phyloP scores from a whole-genome alignment of 2,797 vertebrate genomes.

The Buceros bicornis region DNA sequence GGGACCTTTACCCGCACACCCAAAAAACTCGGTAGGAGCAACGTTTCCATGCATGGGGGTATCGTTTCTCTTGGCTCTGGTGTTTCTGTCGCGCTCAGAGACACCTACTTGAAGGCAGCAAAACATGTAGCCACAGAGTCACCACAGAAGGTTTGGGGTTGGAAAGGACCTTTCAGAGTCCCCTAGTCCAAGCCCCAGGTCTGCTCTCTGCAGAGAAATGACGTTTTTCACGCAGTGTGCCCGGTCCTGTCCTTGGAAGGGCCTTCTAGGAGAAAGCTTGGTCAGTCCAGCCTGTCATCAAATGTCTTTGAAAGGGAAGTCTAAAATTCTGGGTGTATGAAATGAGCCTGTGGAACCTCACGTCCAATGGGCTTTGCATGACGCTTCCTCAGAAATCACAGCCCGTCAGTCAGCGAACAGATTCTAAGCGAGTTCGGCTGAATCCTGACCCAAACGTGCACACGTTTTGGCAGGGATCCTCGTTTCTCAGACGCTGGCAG shows the following conservation, averaged over 20 bases:
- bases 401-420: neutral
- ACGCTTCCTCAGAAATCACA: neutral
- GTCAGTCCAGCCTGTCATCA: too few relatives aligned
- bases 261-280: neutral
- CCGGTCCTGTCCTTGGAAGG: neutral
- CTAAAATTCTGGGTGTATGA: neutral
- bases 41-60: neutral
- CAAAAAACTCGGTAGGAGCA: constrained; percentile 91
- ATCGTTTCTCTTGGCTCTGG: neutral
- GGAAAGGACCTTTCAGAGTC: neutral
- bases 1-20: constrained; percentile 93
- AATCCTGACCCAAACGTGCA: neutral
- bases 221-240: neutral
- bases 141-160: neutral
- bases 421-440: too few relatives aligned
- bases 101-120: neutral
- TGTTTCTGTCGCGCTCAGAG: neutral
- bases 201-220: neutral
- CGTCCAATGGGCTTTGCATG: neutral
- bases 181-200: neutral
- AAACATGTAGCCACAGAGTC: neutral
- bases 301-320: neutral
- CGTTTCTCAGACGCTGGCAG: neutral
- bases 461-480: neutral
- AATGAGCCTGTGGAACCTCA: neutral